These are phyloP conservation scores for Odontomyia ornata DNA, from an alignment of 2,888 invertebrate species.

Conservation along the genomic window DNA sequence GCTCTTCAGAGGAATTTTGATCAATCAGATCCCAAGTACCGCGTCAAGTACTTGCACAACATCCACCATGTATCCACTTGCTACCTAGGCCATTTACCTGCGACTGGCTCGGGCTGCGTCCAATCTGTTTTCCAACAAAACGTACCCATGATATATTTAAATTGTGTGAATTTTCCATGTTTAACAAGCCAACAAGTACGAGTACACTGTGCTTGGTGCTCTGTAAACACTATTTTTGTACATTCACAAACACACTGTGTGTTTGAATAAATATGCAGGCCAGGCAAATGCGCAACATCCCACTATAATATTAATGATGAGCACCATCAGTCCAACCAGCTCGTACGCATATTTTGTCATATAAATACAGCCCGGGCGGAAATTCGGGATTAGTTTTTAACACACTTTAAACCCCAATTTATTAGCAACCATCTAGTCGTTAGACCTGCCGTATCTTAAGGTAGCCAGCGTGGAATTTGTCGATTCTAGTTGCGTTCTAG, in stretches of 20 bases:
- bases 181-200: slow-evolving; percentile 29
- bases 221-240: slow-evolving; percentile 32
- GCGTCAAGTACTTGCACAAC: no score
- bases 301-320: slow-evolving; percentile 39
- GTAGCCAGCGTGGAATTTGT: not conserved
- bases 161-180: slow-evolving; percentile 43
- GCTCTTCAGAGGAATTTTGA: no score
- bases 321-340: not conserved
- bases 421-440: slow-evolving; percentile 20
- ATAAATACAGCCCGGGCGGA: slow-evolving; percentile 37
- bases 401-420: slow-evolving; percentile 21
- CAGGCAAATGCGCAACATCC: slow-evolving; percentile 28
- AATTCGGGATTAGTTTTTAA: slow-evolving; percentile 41
- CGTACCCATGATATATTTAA: slow-evolving; percentile 27
- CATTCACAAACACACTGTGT: slow-evolving; percentile 27
- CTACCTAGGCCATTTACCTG: no score
- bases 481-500: not conserved
- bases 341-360: slow-evolving; percentile 20
- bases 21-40: no score
- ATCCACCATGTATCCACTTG: no score
- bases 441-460: slow-evolving; percentile 25
- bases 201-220: slow-evolving; percentile 20
- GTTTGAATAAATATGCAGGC: slow-evolving; percentile 33
- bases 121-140: no score
- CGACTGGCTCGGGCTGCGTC: no score